phyloP scores from a whole-genome alignment of 2,888 invertebrate species.

The Caenorhabditis drosophilae region DNA sequence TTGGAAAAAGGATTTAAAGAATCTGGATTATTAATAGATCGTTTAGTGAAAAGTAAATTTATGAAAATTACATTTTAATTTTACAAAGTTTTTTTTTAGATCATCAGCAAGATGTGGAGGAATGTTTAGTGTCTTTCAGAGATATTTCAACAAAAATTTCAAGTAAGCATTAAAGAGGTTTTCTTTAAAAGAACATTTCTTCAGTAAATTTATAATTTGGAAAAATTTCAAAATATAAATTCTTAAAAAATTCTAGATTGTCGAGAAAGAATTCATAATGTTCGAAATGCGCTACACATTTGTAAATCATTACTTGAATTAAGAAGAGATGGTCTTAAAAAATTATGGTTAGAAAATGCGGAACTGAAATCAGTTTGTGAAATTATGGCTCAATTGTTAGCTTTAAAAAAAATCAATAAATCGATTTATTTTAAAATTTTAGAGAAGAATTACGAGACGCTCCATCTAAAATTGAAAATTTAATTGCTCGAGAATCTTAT shows the following conservation, averaged over 20 bases:
- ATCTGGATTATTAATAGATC: conserved; percentile 86
- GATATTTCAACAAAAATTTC: conserved; percentile 81
- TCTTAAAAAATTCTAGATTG: conserved; percentile 72
- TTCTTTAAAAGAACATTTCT: background rate
- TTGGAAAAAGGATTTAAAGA: conserved; percentile 90
- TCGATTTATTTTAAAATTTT: background rate
- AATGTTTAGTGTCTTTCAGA: conserved; percentile 81
- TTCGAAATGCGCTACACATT: conserved; percentile 82
- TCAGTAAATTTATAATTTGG: background rate
- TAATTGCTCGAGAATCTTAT: conserved; percentile 25
- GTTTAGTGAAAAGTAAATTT: conserved; percentile 78
- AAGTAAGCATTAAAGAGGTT: conserved; percentile 65
- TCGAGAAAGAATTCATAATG: conserved; percentile 79
- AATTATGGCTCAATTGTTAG: conserved; percentile 61
- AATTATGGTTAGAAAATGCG: conserved; percentile 92
- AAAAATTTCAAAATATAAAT: background rate
- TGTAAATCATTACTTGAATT: conserved; percentile 86
- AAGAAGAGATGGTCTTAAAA: conserved; percentile 87
- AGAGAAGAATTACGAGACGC: conserved; percentile 50
- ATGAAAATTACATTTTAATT: background rate
- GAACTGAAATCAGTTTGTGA: conserved; percentile 76
- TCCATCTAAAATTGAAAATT: conserved; percentile 38
- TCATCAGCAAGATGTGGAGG: conserved; percentile 85
- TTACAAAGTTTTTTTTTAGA: conserved; percentile 69
- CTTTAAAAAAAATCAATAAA: background rate